Percentiles rank a stretch among this genome's conserved stretches.
Conservation (phyloP, 1,140 invertebrate species). For the Ceratina japonica region DNA sequence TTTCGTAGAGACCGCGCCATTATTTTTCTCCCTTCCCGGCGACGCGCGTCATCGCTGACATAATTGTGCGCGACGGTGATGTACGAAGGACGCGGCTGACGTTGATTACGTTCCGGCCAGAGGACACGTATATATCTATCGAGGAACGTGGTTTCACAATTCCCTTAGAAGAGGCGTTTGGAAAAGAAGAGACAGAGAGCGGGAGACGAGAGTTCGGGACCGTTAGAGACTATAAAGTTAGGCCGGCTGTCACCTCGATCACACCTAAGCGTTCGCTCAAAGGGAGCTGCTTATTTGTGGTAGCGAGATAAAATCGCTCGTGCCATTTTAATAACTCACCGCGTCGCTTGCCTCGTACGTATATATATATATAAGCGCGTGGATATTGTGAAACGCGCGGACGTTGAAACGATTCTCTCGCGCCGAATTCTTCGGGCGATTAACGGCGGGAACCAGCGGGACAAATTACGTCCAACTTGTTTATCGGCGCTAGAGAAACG, state of each 20-base stretch:
- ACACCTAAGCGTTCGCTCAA: constrained; percentile 47
- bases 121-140: constrained; percentile 49
- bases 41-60: constrained; percentile 59
- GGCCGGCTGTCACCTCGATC: constrained; percentile 47
- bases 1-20: constrained; percentile 28
- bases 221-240: constrained; percentile 49
- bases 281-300: constrained; percentile 49
- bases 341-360: neutral
- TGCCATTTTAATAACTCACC: constrained; percentile 45
- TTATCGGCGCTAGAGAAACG: neutral
- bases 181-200: neutral
- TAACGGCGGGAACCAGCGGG: constrained; percentile 12
- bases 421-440: constrained; percentile 23
- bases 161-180: neutral
- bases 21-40: constrained; percentile 4
- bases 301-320: constrained; percentile 44
- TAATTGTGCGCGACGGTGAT: constrained; percentile 62
- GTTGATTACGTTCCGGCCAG: constrained; percentile 59
- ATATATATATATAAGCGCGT: neutral
- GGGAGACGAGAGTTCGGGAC: constrained; percentile 19
- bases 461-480: constrained; percentile 27
- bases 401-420: neutral
- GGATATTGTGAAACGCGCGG: constrained; percentile 20
- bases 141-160: constrained; percentile 54
- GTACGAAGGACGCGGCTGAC: constrained; percentile 57